Percentiles rank a stretch among this genome's conserved stretches.
Conservation (phyloP, 1,140 invertebrate genomes). For the Drosophila truncata region DNA sequence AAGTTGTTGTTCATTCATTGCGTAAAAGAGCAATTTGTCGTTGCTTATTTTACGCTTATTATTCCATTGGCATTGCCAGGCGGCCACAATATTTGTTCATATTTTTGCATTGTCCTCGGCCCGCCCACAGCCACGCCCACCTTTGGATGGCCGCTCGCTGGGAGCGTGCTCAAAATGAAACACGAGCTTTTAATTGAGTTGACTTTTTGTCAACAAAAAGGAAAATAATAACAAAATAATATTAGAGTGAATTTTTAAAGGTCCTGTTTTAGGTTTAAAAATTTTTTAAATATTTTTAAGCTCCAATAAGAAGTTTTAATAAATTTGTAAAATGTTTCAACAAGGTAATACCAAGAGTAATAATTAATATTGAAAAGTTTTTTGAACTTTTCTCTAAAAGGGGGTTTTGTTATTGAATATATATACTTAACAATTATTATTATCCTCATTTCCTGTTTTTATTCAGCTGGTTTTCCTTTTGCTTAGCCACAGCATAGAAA, state of each 20-base stretch:
- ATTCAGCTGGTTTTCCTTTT: not conserved
- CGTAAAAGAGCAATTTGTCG: constrained; percentile 45
- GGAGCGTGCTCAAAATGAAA: constrained; percentile 37
- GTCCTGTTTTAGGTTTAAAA: not conserved
- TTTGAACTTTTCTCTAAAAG: not conserved
- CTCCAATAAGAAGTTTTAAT: not conserved
- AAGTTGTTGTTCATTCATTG: constrained; percentile 32
- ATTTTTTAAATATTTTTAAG: not conserved
- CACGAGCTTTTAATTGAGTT: constrained; percentile 70
- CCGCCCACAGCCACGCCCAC: constrained; percentile 18
- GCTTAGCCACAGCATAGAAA: not conserved
- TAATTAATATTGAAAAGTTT: no score
- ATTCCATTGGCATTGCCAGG: constrained; percentile 38
- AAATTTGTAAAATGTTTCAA: not conserved
- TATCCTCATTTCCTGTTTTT: no score
- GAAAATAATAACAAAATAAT: not conserved
- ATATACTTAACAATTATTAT: no score
- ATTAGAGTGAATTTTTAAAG: not conserved
- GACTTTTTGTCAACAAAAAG: constrained; percentile 24
- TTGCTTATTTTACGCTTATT: constrained; percentile 51
- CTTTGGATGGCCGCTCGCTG: constrained; percentile 5
- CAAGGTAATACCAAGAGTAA: not conserved
- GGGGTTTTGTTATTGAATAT: no score
- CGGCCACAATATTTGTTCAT: constrained; percentile 38
- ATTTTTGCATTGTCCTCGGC: constrained; percentile 36